A percentile compares a stretch with the other conserved stretches of the same genome.
phyloP scores from a whole-genome alignment of 2,888 invertebrate genomes.

The Cephonodes hylas region DNA sequence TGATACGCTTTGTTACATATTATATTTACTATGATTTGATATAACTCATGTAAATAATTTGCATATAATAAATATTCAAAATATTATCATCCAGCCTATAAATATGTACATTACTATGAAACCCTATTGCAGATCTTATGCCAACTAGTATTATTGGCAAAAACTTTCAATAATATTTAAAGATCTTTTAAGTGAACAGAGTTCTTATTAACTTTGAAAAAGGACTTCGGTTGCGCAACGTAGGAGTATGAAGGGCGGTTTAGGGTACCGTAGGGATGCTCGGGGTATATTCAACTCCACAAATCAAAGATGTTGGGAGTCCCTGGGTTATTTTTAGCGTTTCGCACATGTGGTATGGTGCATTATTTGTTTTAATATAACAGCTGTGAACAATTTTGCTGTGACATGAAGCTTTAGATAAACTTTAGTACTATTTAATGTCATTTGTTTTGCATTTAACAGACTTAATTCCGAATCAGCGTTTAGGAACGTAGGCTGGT shows the following conservation, averaged over 20 bases:
- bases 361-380: neutral
- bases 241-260: conserved; percentile 18
- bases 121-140: neutral
- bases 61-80: no score
- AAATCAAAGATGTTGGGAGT: conserved; percentile 24
- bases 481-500: no score
- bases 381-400: neutral
- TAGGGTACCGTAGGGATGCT: conserved; percentile 23
- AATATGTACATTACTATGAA: no score
- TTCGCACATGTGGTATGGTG: neutral
- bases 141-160: neutral
- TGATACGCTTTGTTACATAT: no score
- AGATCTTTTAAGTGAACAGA: conserved; percentile 11
- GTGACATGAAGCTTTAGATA: neutral
- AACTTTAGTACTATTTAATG: no score
- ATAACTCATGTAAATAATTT: no score
- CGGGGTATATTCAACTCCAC: conserved; percentile 24
- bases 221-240: conserved; percentile 20
- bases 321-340: neutral
- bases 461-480: no score
- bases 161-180: neutral
- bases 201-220: conserved; percentile 15
- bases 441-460: neutral
- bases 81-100: no score
- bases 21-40: no score